Evolutionary conservation across 2,888 invertebrate genomes (phyloP), one percentile per base, ranked within the genome.

Genomic region (Mimumesa dahlbomi): DNA sequence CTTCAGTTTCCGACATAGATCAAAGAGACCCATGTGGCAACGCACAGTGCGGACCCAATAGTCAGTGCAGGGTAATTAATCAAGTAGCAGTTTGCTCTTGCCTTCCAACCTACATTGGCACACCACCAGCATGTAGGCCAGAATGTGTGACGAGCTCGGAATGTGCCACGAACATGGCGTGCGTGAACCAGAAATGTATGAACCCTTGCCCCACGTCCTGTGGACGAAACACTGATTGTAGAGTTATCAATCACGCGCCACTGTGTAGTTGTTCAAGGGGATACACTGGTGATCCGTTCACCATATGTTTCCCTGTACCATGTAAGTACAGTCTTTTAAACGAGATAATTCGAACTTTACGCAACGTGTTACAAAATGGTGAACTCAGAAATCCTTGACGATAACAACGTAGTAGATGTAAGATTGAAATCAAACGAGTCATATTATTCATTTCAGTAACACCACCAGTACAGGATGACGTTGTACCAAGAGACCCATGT

Each of bases 1-100:
- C n/a, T n/a, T 1, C 22, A 75, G 75, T 57, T 42, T 31, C 53
- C 3, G 67, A 71, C 1, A 21, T 61, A 14, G 43, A 50, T 2
- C 29, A 42, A 14, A 66, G 18, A 0, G 70, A 82, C 34, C 66
- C 76, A 14, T 82, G 82, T 48, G 74, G 66, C 2, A 71, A 64
- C 13, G 95, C 94, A n/a, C 88, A 91, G 54, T 93, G 90, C 74
- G 90, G 91, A 7, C 92, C 93, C 2, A 94, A 95, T 86, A 94
- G 96, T 21, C 89, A 93, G 11, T 96, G 96, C 82, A 90, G 91
- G 46, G 87, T 89, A 43, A 90, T 91, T 72, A 91, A 90, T 68
- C 90, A 91, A 36, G 91, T 91, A 84, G 94, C 95, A 5, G 86
- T 90, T 5, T 92, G 92, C 71, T 88, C 90, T 1, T 91, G 91